Base-by-base conservation (phyloP, 2,888 invertebrate genomes). In the Synergus itoensis region DNA sequence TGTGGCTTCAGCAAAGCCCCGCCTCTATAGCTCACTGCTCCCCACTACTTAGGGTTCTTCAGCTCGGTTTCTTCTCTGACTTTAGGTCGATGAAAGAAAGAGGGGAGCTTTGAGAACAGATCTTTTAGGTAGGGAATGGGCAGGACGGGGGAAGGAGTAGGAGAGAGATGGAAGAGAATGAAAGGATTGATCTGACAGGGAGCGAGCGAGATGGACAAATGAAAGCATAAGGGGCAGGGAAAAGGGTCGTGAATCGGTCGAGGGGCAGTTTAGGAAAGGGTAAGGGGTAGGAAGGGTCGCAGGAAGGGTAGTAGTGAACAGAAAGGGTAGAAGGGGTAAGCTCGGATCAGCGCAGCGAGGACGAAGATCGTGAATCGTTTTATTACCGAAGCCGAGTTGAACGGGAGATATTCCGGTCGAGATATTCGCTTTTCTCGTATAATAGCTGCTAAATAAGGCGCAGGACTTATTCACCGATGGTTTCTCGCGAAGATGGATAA, bases 381-480 rank as follows among this genome's bases (percentile, higher is more conserved):
- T 88, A 88, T 89, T 89, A 88, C 87, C 81, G 81, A 84, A 69
- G 69, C 69, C 28, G 69, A 28, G 69, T 16, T 57, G 67, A 65
- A n/a, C 53, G 45, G 43, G 16, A 86, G 85, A 87, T 87, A 87
- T 86, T 86, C 84, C 82, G 84, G 84, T 83, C 83, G 86, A 89
- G 87, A 88, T 88, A 88, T 89, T 87, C 86, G 86, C 84, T 88
- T 88, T 87, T 87, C 86, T 86, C 84, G 83, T 87, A 88, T 87
- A 85, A 88, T 84, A 84, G 81, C 81, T 79, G 82, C 86, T 88
- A 87, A 86, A 87, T 87, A 87, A 87, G 89, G 88, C 84, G 84
- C 85, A 48, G 45, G 28, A 48, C 48, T 48, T 48, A 69, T 69
- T 69, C 48, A 28, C 48, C 16, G 53, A 28, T 3, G 28, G 28